A percentile compares a stretch with the other conserved stretches of the same genome.
Conservation (phyloP, 2,888 invertebrate genomes). For the Tipula lateralis region DNA sequence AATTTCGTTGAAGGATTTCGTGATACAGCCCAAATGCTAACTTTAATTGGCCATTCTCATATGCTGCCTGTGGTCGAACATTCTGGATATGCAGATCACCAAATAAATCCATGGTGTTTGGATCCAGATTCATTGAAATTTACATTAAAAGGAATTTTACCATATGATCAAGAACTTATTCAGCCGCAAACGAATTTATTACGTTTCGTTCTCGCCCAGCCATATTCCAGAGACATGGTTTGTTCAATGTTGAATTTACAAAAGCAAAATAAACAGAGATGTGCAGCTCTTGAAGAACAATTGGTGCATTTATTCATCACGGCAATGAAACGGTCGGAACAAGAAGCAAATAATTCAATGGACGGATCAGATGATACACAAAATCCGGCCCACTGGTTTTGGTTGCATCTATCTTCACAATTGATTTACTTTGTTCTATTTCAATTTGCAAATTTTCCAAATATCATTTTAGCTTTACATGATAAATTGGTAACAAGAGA, state of each 20-base stretch:
- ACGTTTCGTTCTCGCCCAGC: conserved; percentile 87
- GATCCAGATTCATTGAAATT: conserved; percentile 74
- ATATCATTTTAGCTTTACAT: conserved; percentile 83
- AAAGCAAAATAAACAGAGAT: conserved; percentile 84
- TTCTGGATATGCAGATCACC: conserved; percentile 82
- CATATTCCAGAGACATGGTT: conserved; percentile 94
- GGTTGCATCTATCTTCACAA: conserved; percentile 91
- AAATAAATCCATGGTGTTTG: conserved; percentile 89
- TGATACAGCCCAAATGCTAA: conserved; percentile 92
- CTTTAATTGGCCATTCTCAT: conserved; percentile 82
- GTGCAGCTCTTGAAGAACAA: conserved; percentile 87
- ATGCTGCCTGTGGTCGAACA: conserved; percentile 94
- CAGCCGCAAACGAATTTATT: conserved; percentile 85
- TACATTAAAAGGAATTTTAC: conserved; percentile 65
- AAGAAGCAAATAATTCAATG: conserved; percentile 53
- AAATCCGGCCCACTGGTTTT: conserved; percentile 64
- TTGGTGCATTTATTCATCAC: conserved; percentile 84
- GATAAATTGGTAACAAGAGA: conserved; percentile 77
- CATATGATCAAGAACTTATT: conserved; percentile 80
- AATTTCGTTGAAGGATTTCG: conserved; percentile 90
- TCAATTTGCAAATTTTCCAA: conserved; percentile 89
- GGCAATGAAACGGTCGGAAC: conserved; percentile 89
- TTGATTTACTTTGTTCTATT: conserved; percentile 92
- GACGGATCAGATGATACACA: conserved; percentile 52
- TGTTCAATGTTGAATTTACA: conserved; percentile 91